Percentiles rank a stretch among this genome's conserved stretches.
Conservation (phyloP, 1,140 invertebrate genomes). For the Solenopsis invicta region DNA sequence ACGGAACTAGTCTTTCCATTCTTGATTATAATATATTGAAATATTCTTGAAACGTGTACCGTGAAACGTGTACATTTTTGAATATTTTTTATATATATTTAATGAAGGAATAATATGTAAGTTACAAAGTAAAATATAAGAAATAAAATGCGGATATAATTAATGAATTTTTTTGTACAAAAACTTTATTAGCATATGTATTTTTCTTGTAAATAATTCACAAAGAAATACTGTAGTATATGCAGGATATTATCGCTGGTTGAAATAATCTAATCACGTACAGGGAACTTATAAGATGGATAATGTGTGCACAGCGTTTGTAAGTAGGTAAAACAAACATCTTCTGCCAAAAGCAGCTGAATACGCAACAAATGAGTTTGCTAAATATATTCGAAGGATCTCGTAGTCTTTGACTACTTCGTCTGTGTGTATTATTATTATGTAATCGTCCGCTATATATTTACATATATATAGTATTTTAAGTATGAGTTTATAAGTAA, state of each 20-base stretch:
- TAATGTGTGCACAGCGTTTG: conserved; percentile 14
- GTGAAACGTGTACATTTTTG: background rate
- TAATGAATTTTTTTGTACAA: background rate
- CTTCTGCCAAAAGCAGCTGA: background rate
- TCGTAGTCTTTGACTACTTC: background rate
- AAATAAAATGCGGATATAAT: conserved; percentile 20
- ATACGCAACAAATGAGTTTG: conserved; percentile 4
- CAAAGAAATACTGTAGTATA: conserved; percentile 16
- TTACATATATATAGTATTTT: background rate
- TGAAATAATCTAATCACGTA: conserved; percentile 49
- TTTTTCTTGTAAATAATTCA: background rate
- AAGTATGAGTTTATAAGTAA: background rate
- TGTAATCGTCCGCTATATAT: background rate
- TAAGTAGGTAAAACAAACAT: conserved; percentile 26
- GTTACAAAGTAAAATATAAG: background rate
- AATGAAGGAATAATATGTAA: background rate
- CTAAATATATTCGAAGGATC: conserved; percentile 28
- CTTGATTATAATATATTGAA: background rate
- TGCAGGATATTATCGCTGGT: background rate
- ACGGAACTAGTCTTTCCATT: background rate
- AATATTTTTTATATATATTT: background rate
- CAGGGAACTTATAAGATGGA: background rate
- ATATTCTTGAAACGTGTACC: background rate
- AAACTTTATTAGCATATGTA: conserved; percentile 32
- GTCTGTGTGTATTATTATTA: background rate